Evolutionary conservation across 2,113 vertebrate species (phyloP).

Genomic region (Myiozetetes cayanensis): DNA sequence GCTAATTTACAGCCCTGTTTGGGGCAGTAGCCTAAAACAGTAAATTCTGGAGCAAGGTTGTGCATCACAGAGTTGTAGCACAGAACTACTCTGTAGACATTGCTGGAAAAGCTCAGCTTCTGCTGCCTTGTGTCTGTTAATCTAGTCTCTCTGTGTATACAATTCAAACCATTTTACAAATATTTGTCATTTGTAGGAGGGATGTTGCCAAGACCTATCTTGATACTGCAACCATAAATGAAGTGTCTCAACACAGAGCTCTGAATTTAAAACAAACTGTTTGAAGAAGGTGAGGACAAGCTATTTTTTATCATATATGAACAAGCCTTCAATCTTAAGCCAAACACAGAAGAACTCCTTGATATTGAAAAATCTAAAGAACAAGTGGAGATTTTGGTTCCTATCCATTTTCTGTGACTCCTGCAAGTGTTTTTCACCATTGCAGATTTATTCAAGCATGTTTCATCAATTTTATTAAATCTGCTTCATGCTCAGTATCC

Average conservation of each 20-base stretch:
- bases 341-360: neutral
- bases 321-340: neutral
- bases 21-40: neutral
- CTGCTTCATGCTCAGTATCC: neutral
- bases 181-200: conserved; percentile 49
- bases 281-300: neutral
- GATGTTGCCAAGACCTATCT: conserved; percentile 27
- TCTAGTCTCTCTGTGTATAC: conserved; percentile 32
- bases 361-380: neutral
- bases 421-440: neutral
- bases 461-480: neutral
- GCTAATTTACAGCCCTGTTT: neutral
- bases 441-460: neutral
- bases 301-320: neutral
- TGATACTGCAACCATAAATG: conserved; percentile 9
- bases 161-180: conserved; percentile 54
- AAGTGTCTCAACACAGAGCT: neutral
- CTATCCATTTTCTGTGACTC: neutral
- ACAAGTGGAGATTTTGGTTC: neutral
- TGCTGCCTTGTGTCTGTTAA: conserved; percentile 30
- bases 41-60: conserved; percentile 18
- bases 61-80: neutral
- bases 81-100: neutral
- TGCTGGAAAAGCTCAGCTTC: conserved; percentile 32
- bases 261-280: conserved; percentile 33